These are phyloP conservation scores for Morpho helenor DNA, from an alignment of 2,888 invertebrate species.

Conservation along the genomic window DNA sequence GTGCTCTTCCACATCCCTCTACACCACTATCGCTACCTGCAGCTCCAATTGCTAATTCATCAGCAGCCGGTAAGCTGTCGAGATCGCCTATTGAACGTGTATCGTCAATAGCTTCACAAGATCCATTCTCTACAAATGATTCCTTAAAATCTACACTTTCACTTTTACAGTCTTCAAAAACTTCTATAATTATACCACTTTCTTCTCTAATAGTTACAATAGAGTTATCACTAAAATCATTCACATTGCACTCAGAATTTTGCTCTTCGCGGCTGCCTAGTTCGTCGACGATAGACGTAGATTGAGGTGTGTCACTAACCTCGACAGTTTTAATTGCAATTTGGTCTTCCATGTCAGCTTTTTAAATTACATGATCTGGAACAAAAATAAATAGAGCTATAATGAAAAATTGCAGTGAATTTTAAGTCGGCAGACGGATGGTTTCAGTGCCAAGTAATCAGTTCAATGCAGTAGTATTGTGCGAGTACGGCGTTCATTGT, in stretches of 20 bases:
- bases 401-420: slow-evolving; percentile 21
- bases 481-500: slow-evolving; percentile 44
- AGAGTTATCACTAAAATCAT: slow-evolving; percentile 35
- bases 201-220: slow-evolving; percentile 42
- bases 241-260: slow-evolving; percentile 34
- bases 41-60: slow-evolving; percentile 62
- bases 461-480: slow-evolving; percentile 46
- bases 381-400: slow-evolving; percentile 41
- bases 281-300: slow-evolving; percentile 39
- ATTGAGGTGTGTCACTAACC: slow-evolving; percentile 34
- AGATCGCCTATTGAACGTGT: slow-evolving; percentile 64
- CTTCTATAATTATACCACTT: slow-evolving; percentile 45
- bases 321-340: slow-evolving; percentile 40
- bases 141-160: slow-evolving; percentile 41
- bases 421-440: slow-evolving; percentile 20
- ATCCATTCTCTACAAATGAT: slow-evolving; percentile 47
- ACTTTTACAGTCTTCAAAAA: slow-evolving; percentile 38
- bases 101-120: slow-evolving; percentile 61
- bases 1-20: slow-evolving; percentile 85
- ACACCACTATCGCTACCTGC: slow-evolving; percentile 92
- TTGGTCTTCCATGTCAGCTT: slow-evolving; percentile 60
- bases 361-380: slow-evolving; percentile 71
- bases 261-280: slow-evolving; percentile 33
- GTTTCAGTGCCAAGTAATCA: slow-evolving; percentile 41
- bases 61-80: slow-evolving; percentile 65